These are phyloP conservation scores for Meloidogyne hapla DNA, from an alignment of 1,140 invertebrate genomes.

Conservation along the genomic window DNA sequence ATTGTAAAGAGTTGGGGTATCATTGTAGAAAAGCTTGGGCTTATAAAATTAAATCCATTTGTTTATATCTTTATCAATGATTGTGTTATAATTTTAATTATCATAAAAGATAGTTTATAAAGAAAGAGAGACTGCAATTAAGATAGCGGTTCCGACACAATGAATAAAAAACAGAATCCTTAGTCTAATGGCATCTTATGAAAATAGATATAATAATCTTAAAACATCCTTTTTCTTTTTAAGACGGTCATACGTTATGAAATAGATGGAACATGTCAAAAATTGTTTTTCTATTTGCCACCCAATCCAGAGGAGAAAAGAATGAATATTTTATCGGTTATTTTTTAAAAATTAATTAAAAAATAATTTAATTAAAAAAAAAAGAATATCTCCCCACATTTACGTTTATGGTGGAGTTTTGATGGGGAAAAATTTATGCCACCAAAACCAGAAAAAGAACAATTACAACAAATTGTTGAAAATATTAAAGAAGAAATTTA, in stretches of 20 bases:
- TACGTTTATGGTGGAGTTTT: conserved; percentile 28
- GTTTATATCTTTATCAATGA: no score
- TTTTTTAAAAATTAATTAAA: not conserved
- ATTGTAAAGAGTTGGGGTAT: no score
- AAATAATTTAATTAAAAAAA: not conserved
- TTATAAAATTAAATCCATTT: no score
- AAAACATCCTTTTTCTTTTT: not conserved
- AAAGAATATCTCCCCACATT: not conserved
- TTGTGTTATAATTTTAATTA: no score
- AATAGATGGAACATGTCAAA: conserved; percentile 11
- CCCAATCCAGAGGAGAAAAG: conserved; percentile 9
- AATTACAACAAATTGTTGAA: not conserved
- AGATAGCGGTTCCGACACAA: no score
- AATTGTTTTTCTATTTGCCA: conserved; percentile 20
- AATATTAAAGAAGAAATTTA: conserved; percentile 11
- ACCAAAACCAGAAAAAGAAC: not conserved
- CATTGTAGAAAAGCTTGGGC: no score
- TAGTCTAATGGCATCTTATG: no score
- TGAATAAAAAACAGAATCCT: no score
- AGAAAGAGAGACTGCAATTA: no score
- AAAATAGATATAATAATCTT: no score
- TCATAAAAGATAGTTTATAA: no score
- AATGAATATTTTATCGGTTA: not conserved
- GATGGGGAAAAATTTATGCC: conserved; percentile 20
- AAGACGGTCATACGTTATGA: conserved; percentile 6